A percentile compares a stretch with the other conserved stretches of the same genome.
These are phyloP conservation scores for Charadrius vociferus DNA, from an alignment of 2,113 vertebrate species.

Conservation along the genomic window DNA sequence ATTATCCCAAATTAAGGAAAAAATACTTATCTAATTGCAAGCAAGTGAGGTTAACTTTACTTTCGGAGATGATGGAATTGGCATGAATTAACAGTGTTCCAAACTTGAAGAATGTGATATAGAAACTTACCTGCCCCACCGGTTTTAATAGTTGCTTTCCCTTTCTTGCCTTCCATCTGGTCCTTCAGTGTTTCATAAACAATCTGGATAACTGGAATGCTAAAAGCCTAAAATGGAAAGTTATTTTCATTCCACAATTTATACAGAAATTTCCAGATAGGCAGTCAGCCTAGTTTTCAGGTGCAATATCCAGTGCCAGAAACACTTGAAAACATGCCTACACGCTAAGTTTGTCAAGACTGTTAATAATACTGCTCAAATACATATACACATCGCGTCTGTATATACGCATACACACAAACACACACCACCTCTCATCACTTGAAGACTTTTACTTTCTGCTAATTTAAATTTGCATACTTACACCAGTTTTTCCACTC, in stretches of 20 bases:
- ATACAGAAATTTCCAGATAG: background rate
- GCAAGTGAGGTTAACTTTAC: background rate
- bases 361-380: background rate
- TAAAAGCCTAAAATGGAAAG: constrained; percentile 86
- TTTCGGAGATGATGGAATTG: background rate
- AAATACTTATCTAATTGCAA: background rate
- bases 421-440: background rate
- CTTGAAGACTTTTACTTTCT: background rate
- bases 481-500: constrained; percentile 98
- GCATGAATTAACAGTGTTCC: background rate
- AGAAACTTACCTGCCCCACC: constrained; percentile 83
- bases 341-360: rapidly evolving
- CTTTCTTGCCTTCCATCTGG: constrained; percentile 94
- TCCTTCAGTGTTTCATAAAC: constrained; percentile 98
- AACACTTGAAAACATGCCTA: background rate
- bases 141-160: constrained; percentile 89
- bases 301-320: background rate
- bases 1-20: background rate
- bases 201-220: constrained; percentile 97
- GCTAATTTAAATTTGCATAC: constrained; percentile 56
- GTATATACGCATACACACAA: background rate
- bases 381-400: background rate
- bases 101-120: background rate
- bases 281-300: background rate
- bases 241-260: background rate